These are phyloP conservation scores for Centrocercus urophasianus DNA, from an alignment of 2,113 vertebrate species.

Conservation along the genomic window DNA sequence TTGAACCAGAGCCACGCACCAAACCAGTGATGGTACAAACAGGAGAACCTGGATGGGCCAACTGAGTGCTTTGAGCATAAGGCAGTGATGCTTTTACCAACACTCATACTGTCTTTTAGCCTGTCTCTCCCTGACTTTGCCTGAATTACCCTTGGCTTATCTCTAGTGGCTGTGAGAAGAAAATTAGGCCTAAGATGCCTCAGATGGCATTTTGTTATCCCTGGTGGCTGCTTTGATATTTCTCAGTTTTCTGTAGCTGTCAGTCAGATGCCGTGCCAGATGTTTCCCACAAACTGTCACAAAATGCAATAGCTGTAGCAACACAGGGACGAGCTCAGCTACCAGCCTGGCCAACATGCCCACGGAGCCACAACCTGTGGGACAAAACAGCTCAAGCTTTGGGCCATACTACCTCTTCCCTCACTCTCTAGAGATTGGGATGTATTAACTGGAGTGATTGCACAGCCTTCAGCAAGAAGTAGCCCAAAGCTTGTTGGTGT, in stretches of 20 bases:
- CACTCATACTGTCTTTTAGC: not conserved
- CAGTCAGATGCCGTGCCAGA: slow-evolving; percentile 63
- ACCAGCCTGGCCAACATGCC: not conserved
- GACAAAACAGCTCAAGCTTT: not conserved
- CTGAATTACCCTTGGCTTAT: not conserved
- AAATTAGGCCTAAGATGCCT: not conserved
- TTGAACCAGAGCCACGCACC: not conserved
- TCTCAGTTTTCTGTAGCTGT: slow-evolving; percentile 40
- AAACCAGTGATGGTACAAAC: not conserved
- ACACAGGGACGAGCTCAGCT: not conserved
- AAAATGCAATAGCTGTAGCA: slow-evolving; percentile 18
- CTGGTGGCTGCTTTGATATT: slow-evolving; percentile 41
- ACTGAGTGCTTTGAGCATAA: not conserved
- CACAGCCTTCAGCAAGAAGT: not conserved
- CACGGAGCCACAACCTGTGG: not conserved
- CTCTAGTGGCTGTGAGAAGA: not conserved
- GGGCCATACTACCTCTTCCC: not conserved
- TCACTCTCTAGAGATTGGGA: not conserved
- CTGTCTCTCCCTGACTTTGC: not conserved
- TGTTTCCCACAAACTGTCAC: slow-evolving; percentile 42
- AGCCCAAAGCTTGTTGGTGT: not conserved
- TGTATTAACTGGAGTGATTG: not conserved
- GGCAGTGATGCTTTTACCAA: not conserved
- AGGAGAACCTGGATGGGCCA: not conserved
- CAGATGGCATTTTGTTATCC: slow-evolving; percentile 3